A percentile compares a stretch with the other conserved stretches of the same genome.
Evolutionary conservation across 2,888 invertebrate species (phyloP).

Genomic region (Lysandra bellargus): DNA sequence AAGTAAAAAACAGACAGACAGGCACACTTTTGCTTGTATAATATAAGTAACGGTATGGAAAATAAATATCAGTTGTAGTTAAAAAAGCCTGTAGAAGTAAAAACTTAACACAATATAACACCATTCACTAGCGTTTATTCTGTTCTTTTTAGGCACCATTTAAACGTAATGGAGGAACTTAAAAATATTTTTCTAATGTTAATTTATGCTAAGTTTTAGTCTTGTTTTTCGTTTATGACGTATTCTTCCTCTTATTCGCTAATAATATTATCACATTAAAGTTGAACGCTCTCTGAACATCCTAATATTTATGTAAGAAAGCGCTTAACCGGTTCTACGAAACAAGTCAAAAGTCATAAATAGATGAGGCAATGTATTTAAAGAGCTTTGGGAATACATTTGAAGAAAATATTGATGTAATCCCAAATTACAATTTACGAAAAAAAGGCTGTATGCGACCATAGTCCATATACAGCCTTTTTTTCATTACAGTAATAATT

Average conservation of each 20-base stretch:
- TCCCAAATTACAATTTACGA: background rate
- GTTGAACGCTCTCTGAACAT: slow-evolving; percentile 6
- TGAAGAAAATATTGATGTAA: background rate
- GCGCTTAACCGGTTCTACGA: slow-evolving; percentile 2
- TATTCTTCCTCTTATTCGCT: background rate
- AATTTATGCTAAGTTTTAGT: background rate
- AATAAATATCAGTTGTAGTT: too few species aligned
- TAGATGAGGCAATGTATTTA: slow-evolving; percentile 2
- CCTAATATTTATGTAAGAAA: slow-evolving; percentile 6
- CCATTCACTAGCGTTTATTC: background rate
- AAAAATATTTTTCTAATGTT: background rate
- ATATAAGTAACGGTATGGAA: too few species aligned
- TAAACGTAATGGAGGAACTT: background rate
- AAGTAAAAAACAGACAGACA: too few species aligned
- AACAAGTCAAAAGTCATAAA: background rate
- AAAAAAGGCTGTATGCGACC: too few species aligned
- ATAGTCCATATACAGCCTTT: too few species aligned
- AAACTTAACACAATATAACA: too few species aligned
- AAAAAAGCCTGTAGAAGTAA: too few species aligned
- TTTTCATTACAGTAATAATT: too few species aligned
- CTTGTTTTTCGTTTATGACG: background rate
- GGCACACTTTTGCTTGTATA: too few species aligned
- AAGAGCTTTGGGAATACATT: background rate
- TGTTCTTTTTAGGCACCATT: background rate
- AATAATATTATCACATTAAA: background rate